Evolutionary conservation across 2,113 vertebrate species (phyloP), one percentile per base, ranked within the genome.

Genomic region (Prionailurus viverrinus): DNA sequence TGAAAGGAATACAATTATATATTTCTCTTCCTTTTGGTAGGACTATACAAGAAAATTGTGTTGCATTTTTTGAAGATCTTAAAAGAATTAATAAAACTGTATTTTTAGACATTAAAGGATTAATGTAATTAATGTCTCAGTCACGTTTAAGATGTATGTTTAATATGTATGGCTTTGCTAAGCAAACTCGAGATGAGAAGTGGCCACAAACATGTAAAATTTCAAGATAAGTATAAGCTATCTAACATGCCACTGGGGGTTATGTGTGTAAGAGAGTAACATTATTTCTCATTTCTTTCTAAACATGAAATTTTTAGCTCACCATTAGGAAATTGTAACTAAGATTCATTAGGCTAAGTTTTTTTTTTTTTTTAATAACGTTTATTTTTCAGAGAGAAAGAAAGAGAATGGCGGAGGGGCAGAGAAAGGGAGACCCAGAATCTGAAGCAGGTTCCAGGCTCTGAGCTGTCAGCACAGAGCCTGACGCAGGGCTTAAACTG

Each of bases 291-390:
- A 73, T 41, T 76, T 94, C 21, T 94, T 92, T 41, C 73, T 95
- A 88, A 91, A 97, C 39, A 81, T 95, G 88, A 96, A 98, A 95
- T 63, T 96, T 92, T 95, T 79, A 85, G 16, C 6, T 96, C 61
- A 92, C 41, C 29, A 68, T 45, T 93, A 86, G 63, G 48, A 94
- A 87, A 92, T 94, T 93, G 95, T 93, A 92, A 94, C 45, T 79
- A 94, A 81, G 69, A 96, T 90, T 73, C 58, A 92, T 93, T 94
- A 89, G 66, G 94, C 19, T 85, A 94, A 90, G 39, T 88, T 90
- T 95, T 58, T 61, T 58, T 58, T 61, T 61, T 61, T 15, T 7
- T 23, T 61, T 23, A 9, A 9, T 61, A 55, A 55, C 1, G 16
- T 61, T 58, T 58, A 21, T 58, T 58, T 58, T 58, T 21, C 6